A percentile compares a stretch with the other conserved stretches of the same genome.
Conservation (phyloP, 1,140 invertebrate genomes). For the Drosophila athabasca region DNA sequence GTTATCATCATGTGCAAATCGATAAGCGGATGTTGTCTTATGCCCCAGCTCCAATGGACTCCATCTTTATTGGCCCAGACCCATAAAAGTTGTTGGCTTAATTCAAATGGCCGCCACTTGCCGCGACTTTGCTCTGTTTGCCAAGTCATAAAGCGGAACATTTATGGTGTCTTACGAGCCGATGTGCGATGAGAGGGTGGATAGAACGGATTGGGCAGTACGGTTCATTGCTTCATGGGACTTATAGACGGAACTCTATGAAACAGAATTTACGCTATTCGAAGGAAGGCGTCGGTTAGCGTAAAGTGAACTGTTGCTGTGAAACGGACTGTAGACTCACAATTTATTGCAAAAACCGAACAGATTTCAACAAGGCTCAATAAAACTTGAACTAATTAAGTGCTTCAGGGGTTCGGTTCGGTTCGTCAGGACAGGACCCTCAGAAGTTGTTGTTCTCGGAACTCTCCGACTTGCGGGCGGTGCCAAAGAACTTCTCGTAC, state of each 20-base stretch:
- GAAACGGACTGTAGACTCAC: constrained; percentile 21
- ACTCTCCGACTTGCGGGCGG: constrained; percentile 51
- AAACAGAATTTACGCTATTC: no score
- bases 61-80: constrained; percentile 58
- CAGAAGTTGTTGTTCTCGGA: constrained; percentile 68
- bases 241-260: no score
- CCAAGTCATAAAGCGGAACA: constrained; percentile 63
- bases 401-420: constrained; percentile 7
- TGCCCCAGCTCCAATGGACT: constrained; percentile 2
- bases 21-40: constrained; percentile 60
- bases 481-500: constrained; percentile 80
- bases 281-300: no score
- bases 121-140: constrained; percentile 52
- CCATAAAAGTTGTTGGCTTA: constrained; percentile 71
- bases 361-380: constrained; percentile 60
- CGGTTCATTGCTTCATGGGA: no score
- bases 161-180: constrained; percentile 29
- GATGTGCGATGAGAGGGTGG: no score
- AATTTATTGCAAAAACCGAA: constrained; percentile 52
- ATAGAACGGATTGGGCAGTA: no score
- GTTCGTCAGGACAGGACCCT: constrained; percentile 1
- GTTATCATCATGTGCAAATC: constrained; percentile 50
- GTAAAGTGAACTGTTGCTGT: not conserved
- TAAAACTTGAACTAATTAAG: constrained; percentile 73
- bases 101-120: constrained; percentile 68